These are phyloP conservation scores for Toxotes chatareus DNA, from an alignment of 2,113 vertebrate species.

Conservation along the genomic window DNA sequence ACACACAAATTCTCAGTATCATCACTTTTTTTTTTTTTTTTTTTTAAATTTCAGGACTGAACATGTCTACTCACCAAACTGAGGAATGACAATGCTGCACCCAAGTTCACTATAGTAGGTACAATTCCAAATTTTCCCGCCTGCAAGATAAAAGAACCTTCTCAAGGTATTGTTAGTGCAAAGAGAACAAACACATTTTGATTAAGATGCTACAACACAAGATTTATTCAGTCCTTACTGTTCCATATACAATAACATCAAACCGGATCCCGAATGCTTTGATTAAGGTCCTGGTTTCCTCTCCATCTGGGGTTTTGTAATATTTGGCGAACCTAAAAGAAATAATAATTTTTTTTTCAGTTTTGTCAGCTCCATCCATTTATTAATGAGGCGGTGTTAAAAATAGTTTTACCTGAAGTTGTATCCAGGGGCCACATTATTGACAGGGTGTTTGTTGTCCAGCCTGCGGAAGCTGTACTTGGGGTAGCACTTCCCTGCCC, in stretches of 20 bases:
- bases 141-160: constrained; percentile 69
- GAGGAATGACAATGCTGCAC: constrained; percentile 87
- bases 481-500: constrained; percentile 83
- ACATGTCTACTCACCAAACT: constrained; percentile 85
- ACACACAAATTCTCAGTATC: not conserved
- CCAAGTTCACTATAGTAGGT: constrained; percentile 91
- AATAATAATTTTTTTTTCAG: not conserved
- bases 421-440: constrained; percentile 89
- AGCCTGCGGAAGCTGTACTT: constrained; percentile 90
- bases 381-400: not conserved
- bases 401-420: constrained; percentile 88
- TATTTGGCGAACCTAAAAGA: constrained; percentile 90
- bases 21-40: accelerated
- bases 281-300: constrained; percentile 85
- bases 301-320: constrained; percentile 76
- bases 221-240: constrained; percentile 78
- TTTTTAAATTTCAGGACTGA: not conserved
- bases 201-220: not conserved
- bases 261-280: constrained; percentile 93
- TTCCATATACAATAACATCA: constrained; percentile 90
- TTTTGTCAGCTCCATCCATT: not conserved
- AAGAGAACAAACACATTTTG: not conserved
- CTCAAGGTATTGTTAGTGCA: not conserved
- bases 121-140: constrained; percentile 91
- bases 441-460: constrained; percentile 83